Evolutionary conservation across 2,797 vertebrate species (phyloP).

Genomic region (Phylloscopus collybita): DNA sequence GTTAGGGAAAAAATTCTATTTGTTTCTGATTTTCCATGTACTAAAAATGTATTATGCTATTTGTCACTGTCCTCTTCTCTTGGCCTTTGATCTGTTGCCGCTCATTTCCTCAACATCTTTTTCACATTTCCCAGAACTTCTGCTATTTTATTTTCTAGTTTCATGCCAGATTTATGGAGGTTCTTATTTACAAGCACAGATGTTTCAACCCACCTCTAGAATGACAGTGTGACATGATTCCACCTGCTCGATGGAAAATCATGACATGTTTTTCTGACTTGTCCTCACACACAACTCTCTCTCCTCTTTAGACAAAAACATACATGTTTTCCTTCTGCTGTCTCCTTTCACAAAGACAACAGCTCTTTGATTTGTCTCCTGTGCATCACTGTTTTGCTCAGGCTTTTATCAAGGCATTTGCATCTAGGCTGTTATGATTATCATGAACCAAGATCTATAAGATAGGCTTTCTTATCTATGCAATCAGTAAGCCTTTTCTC

Average conservation of each 20-base stretch:
- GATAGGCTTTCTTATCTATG: neutral
- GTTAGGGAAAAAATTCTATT: neutral
- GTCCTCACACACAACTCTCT: neutral
- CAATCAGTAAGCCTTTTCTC: neutral
- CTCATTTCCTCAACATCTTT: neutral
- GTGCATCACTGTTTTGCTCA: neutral
- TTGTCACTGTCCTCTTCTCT: neutral
- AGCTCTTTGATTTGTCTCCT: neutral
- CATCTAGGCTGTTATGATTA: neutral
- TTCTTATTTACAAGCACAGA: conserved; percentile 7
- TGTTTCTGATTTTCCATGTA: neutral
- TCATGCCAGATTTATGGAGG: neutral
- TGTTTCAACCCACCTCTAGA: conserved; percentile 13
- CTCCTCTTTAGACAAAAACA: neutral
- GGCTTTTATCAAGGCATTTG: neutral
- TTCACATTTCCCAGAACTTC: neutral
- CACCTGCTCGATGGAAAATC: conserved; percentile 6
- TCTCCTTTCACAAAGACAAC: neutral
- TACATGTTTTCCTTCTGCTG: neutral
- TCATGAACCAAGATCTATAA: neutral
- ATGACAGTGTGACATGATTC: neutral
- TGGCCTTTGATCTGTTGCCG: neutral
- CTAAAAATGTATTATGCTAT: neutral
- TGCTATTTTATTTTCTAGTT: neutral
- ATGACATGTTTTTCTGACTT: neutral